A percentile compares a stretch with the other conserved stretches of the same genome.
These are phyloP conservation scores for Andrena minutula DNA, from an alignment of 2,888 invertebrate genomes.

Conservation along the genomic window DNA sequence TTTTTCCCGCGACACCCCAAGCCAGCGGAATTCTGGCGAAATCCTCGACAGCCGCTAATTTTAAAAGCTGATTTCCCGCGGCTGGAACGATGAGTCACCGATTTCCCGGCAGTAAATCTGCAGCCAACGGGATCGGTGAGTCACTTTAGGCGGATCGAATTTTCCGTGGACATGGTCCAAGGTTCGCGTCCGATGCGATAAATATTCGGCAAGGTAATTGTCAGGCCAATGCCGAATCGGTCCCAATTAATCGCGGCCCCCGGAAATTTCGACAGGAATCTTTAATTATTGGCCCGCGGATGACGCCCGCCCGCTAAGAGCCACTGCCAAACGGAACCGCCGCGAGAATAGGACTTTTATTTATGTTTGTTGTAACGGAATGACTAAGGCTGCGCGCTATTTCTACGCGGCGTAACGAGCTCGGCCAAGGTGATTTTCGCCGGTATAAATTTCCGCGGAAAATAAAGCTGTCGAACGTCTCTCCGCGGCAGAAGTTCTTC, in stretches of 20 bases:
- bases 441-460: slow-evolving; percentile 8
- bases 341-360: slow-evolving; percentile 42
- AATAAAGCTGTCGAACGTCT: not conserved
- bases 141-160: slow-evolving; percentile 41
- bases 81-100: slow-evolving; percentile 43
- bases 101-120: not conserved
- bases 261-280: slow-evolving; percentile 22
- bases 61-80: slow-evolving; percentile 44
- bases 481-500: not conserved
- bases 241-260: slow-evolving; percentile 42
- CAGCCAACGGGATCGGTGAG: slow-evolving; percentile 46
- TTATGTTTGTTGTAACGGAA: slow-evolving; percentile 49
- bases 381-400: slow-evolving; percentile 42
- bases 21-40: not conserved
- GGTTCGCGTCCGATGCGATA: slow-evolving; percentile 6
- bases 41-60: slow-evolving; percentile 32
- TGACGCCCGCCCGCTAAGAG: not conserved
- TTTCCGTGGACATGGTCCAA: slow-evolving; percentile 62
- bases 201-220: slow-evolving; percentile 31
- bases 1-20: not conserved
- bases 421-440: slow-evolving; percentile 30
- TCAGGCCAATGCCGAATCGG: slow-evolving; percentile 42
- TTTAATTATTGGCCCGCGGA: slow-evolving; percentile 28
- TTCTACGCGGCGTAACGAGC: slow-evolving; percentile 38
- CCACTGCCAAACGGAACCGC: slow-evolving; percentile 36